These are phyloP conservation scores for Pelobates cultripes DNA, from an alignment of 2,797 vertebrate genomes.

Conservation along the genomic window DNA sequence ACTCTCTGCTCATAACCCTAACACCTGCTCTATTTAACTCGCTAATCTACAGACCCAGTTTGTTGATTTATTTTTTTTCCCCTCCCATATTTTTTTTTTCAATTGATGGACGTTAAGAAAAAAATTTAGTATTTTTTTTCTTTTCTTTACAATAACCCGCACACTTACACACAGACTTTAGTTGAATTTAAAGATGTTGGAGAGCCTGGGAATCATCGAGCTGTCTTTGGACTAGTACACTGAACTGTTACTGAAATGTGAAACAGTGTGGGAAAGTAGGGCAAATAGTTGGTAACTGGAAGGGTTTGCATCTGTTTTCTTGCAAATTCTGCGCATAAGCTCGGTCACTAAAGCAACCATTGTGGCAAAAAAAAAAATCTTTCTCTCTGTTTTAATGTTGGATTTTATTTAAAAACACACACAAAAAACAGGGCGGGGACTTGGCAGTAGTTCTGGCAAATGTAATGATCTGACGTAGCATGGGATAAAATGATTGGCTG, in stretches of 20 bases:
- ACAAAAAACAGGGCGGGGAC: too few relatives aligned
- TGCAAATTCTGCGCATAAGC: slow-evolving; percentile 9
- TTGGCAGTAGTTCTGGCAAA: too few relatives aligned
- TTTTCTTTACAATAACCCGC: slow-evolving; percentile 2
- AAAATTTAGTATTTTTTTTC: slow-evolving; percentile 30
- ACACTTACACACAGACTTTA: background rate
- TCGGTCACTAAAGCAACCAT: slow-evolving; percentile 36
- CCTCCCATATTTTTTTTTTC: background rate
- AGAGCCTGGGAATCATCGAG: background rate
- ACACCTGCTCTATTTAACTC: slow-evolving; percentile 38
- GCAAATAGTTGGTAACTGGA: slow-evolving; percentile 4
- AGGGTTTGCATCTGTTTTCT: background rate
- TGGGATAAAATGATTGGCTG: too few relatives aligned
- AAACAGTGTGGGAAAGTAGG: background rate
- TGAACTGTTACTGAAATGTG: background rate
- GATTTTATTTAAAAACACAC: too few relatives aligned
- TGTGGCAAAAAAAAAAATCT: slow-evolving; percentile 17
- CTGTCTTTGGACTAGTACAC: background rate
- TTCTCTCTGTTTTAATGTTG: background rate
- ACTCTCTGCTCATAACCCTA: slow-evolving; percentile 17
- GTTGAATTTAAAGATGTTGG: background rate
- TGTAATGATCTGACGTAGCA: too few relatives aligned
- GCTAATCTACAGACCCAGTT: slow-evolving; percentile 14
- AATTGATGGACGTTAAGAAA: too few relatives aligned
- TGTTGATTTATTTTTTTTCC: background rate